Evolutionary conservation across 1,140 invertebrate genomes (phyloP).

Genomic region (Saccostrea echinata): DNA sequence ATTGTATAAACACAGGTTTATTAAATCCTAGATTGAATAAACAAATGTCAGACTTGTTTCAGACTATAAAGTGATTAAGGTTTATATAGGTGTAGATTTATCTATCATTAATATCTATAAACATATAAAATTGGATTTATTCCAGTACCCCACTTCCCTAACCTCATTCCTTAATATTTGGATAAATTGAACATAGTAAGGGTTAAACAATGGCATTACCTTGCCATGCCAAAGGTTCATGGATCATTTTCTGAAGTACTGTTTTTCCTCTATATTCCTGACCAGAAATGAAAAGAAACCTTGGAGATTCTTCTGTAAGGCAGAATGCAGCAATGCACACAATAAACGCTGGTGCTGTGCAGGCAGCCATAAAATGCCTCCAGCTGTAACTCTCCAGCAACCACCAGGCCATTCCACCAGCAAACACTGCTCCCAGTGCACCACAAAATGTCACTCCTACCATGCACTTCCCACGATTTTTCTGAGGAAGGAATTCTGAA

Average conservation of each 20-base stretch:
- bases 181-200: no score
- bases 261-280: slow-evolving; percentile 57
- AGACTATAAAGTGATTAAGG: no score
- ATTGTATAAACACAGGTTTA: no score
- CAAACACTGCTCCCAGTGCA: slow-evolving; percentile 70
- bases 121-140: no score
- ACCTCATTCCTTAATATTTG: no score
- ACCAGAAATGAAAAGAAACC: slow-evolving; percentile 71
- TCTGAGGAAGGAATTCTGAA: slow-evolving; percentile 73
- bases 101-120: no score
- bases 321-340: slow-evolving; percentile 62
- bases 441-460: slow-evolving; percentile 75
- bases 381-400: slow-evolving; percentile 69
- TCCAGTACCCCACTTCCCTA: no score
- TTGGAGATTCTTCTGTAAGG: slow-evolving; percentile 69
- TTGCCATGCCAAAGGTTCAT: slow-evolving; percentile 26
- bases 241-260: slow-evolving; percentile 68
- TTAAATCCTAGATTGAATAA: no score
- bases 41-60: no score
- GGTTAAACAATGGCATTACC: slow-evolving; percentile 1
- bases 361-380: slow-evolving; percentile 72
- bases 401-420: slow-evolving; percentile 71
- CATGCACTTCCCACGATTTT: slow-evolving; percentile 70
- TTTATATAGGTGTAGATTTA: no score
- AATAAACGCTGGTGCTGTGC: slow-evolving; percentile 67